These are phyloP conservation scores for Machimus atricapillus DNA, from an alignment of 2,888 invertebrate species.

Conservation along the genomic window DNA sequence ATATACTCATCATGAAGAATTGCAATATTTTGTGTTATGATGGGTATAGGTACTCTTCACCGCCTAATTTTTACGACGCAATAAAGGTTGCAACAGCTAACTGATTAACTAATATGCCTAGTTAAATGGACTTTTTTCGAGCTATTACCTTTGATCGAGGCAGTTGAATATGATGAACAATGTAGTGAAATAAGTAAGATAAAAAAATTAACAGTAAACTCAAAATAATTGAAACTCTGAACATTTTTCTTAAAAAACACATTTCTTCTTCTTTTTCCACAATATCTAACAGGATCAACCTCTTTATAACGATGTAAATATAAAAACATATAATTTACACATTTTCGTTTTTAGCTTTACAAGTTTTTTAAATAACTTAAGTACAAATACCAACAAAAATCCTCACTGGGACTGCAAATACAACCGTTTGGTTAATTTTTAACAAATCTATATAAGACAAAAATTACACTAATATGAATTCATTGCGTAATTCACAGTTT, in stretches of 20 bases:
- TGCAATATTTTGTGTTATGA: too few species aligned
- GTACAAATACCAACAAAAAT: slow-evolving; percentile 1
- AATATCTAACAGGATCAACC: slow-evolving; percentile 1
- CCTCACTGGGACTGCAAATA: not conserved
- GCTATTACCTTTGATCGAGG: not conserved
- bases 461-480: not conserved
- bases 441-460: not conserved
- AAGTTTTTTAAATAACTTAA: slow-evolving; percentile 1
- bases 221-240: slow-evolving; percentile 1
- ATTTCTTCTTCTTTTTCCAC: not conserved
- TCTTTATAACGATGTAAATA: slow-evolving; percentile 2
- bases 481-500: not conserved
- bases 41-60: too few species aligned
- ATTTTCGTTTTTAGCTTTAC: not conserved
- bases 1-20: too few species aligned
- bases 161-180: not conserved
- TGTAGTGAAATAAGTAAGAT: not conserved
- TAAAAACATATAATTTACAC: slow-evolving; percentile 7
- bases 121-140: too few species aligned
- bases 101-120: too few species aligned
- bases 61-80: too few species aligned
- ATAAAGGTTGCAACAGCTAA: too few species aligned
- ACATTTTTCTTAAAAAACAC: not conserved
- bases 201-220: not conserved
- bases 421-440: not conserved